A percentile compares a stretch with the other conserved stretches of the same genome.
Evolutionary conservation across 2,113 vertebrate genomes (phyloP).

Genomic region (Petrocephalus microphthalmus): DNA sequence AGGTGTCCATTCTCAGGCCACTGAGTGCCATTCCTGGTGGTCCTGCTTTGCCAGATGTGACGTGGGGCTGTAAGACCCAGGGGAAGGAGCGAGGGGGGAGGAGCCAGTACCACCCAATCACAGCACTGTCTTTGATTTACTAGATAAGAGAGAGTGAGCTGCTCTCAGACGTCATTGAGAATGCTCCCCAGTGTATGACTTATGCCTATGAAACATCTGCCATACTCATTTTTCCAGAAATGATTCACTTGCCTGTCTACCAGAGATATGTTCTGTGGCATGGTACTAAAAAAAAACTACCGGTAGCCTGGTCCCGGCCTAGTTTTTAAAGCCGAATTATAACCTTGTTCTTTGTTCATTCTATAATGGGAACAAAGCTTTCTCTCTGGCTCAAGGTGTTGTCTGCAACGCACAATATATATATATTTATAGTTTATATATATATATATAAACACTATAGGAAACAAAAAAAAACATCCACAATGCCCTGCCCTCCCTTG

Average conservation of each 20-base stretch:
- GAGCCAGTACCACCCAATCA: background rate
- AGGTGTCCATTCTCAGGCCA: constrained; percentile 41
- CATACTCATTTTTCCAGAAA: background rate
- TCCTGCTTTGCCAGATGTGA: background rate
- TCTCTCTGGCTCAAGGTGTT: constrained; percentile 11
- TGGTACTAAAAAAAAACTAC: background rate
- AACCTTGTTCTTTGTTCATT: background rate
- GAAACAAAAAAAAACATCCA: background rate
- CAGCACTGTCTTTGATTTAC: background rate
- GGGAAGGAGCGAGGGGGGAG: background rate
- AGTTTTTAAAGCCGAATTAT: background rate
- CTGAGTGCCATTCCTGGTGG: background rate
- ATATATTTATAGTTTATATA: no score
- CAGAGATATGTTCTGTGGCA: background rate
- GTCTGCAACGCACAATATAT: background rate
- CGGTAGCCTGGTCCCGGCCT: background rate
- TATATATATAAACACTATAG: background rate
- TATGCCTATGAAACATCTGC: background rate
- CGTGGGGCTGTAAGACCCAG: background rate
- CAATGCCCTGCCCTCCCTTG: background rate
- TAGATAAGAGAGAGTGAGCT: background rate
- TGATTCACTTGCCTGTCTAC: background rate
- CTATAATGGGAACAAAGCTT: background rate
- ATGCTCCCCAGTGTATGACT: background rate
- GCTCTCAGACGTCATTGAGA: background rate